Evolutionary conservation across 2,888 invertebrate species (phyloP), one percentile per base, ranked within the genome.

Genomic region (Dolomedes plantarius): DNA sequence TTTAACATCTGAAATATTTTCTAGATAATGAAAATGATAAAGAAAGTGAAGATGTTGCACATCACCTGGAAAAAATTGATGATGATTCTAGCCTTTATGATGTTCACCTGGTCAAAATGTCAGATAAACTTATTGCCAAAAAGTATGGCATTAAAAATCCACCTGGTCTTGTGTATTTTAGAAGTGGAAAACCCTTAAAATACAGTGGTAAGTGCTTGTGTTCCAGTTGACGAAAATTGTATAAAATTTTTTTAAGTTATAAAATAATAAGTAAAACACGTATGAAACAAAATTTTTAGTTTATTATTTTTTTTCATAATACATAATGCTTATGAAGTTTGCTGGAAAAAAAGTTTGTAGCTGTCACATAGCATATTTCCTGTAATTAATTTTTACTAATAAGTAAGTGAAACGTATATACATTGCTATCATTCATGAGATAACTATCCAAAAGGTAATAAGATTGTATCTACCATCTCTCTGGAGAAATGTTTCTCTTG

Each of bases 81-180:
- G 97, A 97, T 90, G 97, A 97, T 92, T 97, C 97, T 19, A 93
- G 95, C 13, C 97, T 97, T 91, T 97, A 96, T 91, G 97, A 97
- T 79, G 97, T 97, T 87, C 95, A 96, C 92, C 94, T 97, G 88
- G 96, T 96, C 0, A 96, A 97, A 92, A 96, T 96, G 93, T 94
- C 94, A 90, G 97, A 97, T 91, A 93, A 95, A 19, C 92, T 97
- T 32, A 97, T 97, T 96, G 97, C 97, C 1, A 97, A 97, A 91
- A 97, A 97, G 90, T 97, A 96, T 91, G 97, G 97, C 0, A 96
- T 94, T 90, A 93, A 97, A 87, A 95, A 96, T 91, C 96, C 96
- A 31, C 97, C 97, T 0, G 97, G 97, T 5, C 94, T 97, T 11
- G 96, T 96, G 0, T 97, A 97, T 91, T 97, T 97, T 92, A 94